These are phyloP conservation scores for Centrocercus urophasianus DNA, from an alignment of 2,113 vertebrate genomes.

Conservation along the genomic window DNA sequence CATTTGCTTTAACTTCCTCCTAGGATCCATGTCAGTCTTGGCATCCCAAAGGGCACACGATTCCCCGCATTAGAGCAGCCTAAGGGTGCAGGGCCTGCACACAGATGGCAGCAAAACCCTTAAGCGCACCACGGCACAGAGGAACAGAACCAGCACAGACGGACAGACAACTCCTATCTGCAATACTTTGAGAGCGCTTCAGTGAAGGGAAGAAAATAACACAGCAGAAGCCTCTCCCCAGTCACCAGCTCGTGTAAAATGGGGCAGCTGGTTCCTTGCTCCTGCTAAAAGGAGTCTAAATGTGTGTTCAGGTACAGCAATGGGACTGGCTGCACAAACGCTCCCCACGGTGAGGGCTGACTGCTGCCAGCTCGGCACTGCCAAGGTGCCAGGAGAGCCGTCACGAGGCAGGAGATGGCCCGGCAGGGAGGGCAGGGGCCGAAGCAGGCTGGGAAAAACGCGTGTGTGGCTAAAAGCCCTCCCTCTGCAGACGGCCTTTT, in stretches of 20 bases:
- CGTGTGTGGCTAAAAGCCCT: fast-evolving
- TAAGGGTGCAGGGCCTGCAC: background rate
- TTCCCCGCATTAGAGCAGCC: background rate
- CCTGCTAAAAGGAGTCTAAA: background rate
- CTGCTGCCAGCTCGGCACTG: background rate
- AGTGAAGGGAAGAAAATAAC: background rate
- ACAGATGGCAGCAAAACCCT: background rate
- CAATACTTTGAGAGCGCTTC: background rate
- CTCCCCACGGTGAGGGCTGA: background rate
- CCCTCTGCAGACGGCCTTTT: background rate
- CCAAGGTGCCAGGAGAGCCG: background rate
- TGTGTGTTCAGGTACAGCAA: background rate
- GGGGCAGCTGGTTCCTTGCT: constrained; percentile 12
- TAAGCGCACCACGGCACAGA: fast-evolving
- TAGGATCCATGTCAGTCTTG: background rate
- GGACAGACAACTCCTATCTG: fast-evolving
- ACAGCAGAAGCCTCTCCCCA: background rate
- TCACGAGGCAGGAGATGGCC: background rate
- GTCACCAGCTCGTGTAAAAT: background rate
- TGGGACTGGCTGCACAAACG: background rate
- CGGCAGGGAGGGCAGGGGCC: background rate
- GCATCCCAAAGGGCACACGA: background rate
- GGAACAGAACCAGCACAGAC: background rate
- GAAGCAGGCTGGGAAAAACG: background rate
- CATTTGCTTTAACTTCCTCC: background rate